A percentile compares a stretch with the other conserved stretches of the same genome.
Conservation (phyloP, 2,113 vertebrate species). For the Lanius collurio region DNA sequence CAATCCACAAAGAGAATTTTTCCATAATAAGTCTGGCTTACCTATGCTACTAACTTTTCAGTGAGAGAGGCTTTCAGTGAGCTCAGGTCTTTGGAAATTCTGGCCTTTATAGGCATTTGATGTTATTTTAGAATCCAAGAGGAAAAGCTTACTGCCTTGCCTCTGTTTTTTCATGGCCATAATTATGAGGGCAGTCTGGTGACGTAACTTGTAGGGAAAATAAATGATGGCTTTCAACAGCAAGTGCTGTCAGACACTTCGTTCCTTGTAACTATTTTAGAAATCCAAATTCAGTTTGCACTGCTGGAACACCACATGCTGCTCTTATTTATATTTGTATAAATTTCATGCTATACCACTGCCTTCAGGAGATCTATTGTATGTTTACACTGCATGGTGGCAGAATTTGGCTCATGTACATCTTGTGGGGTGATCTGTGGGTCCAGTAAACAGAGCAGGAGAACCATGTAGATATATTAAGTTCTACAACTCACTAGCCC, state of each 20-base stretch:
- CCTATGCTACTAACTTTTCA: not conserved
- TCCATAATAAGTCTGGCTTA: not conserved
- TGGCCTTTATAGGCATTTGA: slow-evolving; percentile 12
- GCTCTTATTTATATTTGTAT: not conserved
- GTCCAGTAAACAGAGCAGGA: not conserved
- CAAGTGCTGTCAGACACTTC: not conserved
- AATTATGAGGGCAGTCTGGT: slow-evolving; percentile 57
- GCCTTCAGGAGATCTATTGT: not conserved
- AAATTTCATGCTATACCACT: not conserved
- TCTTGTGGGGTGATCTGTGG: not conserved
- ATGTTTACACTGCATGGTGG: not conserved
- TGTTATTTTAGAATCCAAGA: slow-evolving; percentile 50
- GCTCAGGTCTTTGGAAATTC: slow-evolving; percentile 35
- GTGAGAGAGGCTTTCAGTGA: slow-evolving; percentile 13
- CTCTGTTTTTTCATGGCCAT: slow-evolving; percentile 33
- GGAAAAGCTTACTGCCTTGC: slow-evolving; percentile 51
- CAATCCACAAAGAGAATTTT: not conserved
- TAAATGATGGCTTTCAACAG: slow-evolving; percentile 55
- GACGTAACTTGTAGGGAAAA: slow-evolving; percentile 38
- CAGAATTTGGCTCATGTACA: not conserved
- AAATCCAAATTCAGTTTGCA: not conserved
- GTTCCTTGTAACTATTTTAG: slow-evolving; percentile 21
- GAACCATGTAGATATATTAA: rapidly evolving
- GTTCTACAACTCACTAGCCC: not conserved
- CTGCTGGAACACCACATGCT: not conserved